Evolutionary conservation across 2,797 vertebrate genomes (phyloP).

Genomic region (Choloepus didactylus): DNA sequence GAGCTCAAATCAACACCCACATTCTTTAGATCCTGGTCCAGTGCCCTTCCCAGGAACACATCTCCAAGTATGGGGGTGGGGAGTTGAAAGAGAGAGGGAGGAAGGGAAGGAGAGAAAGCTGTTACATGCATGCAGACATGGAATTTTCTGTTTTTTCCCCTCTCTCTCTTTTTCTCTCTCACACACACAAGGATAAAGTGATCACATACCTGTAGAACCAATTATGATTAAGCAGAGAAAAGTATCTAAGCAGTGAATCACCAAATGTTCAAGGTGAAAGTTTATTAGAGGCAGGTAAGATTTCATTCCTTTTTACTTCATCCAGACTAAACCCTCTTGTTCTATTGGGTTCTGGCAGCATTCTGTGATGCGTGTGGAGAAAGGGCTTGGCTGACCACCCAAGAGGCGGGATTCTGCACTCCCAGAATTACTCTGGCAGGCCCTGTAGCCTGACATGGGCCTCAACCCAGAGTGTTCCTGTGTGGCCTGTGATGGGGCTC

Average conservation of each 20-base stretch:
- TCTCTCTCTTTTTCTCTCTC: background rate
- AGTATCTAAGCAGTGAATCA: background rate
- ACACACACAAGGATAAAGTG: background rate
- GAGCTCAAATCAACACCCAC: background rate
- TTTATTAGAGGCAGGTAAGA: background rate
- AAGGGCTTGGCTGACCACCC: background rate
- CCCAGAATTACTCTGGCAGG: background rate
- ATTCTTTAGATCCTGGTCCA: background rate
- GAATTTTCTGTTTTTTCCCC: background rate
- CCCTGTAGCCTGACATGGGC: background rate
- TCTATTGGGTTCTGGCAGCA: background rate
- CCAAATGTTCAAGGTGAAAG: background rate
- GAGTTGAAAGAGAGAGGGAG: background rate
- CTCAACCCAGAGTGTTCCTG: background rate
- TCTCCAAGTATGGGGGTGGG: background rate
- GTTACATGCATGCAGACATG: too few species aligned
- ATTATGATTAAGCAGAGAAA: background rate
- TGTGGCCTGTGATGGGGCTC: too few species aligned
- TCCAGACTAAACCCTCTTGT: background rate
- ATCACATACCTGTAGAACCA: background rate
- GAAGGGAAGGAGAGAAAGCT: background rate
- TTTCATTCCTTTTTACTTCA: conserved; percentile 23
- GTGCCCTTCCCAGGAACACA: background rate
- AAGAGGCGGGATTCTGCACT: background rate
- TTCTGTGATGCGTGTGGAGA: conserved; percentile 4